Base-by-base conservation (phyloP, 2,113 vertebrate genomes). In the Esox niger region DNA sequence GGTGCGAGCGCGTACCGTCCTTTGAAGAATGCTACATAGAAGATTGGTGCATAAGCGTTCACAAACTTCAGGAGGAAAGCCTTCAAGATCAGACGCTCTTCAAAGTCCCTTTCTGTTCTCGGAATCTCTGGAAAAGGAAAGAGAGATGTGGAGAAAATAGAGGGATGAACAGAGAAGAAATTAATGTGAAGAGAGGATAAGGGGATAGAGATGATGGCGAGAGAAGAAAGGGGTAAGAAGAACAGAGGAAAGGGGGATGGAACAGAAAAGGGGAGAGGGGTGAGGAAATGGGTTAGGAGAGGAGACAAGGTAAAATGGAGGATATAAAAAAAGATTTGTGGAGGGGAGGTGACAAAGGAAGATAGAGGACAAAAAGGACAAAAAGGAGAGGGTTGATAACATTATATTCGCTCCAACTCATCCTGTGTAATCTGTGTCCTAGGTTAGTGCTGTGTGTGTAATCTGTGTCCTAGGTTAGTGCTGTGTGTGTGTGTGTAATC, bases 1-100 rank as follows among this genome's bases (percentile, higher is more conserved):
- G 17, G 62, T 52, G 27, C 17, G 32, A 13, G 29, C 10, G 47
- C 92, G 73, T 85, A 98, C 97, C 97, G 90, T 78, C 97, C 97
- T 80, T 99, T 98, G 89, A 99, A 99, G 91, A 99, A 98, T 59
- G 97, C 96, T 84, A 99, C 96, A 0, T 98, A 99, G 88, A 99
- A 99, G 82, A 98, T 99, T 6, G 97, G 93, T 1, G 97, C 96
- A 32, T 97, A 98, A 3, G 97, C 96, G 25, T 99, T 99, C 89
- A 98, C 95, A 67, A 98, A 99, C 86, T 99, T 98, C 17, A 98
- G 87, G 21, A 98, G 82, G 70, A 99, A 99, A 69, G 96, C 92
- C 79, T 98, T 99, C 74, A 99, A 86, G 79, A 98, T 95, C 71
- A 99, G 84, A 21, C 93, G 93, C 43, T 98, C 95, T 75, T 99